Percentiles rank a stretch among this genome's conserved stretches.
These are phyloP conservation scores for Trigoniulus corallinus DNA, from an alignment of 1,140 invertebrate genomes.

Conservation along the genomic window DNA sequence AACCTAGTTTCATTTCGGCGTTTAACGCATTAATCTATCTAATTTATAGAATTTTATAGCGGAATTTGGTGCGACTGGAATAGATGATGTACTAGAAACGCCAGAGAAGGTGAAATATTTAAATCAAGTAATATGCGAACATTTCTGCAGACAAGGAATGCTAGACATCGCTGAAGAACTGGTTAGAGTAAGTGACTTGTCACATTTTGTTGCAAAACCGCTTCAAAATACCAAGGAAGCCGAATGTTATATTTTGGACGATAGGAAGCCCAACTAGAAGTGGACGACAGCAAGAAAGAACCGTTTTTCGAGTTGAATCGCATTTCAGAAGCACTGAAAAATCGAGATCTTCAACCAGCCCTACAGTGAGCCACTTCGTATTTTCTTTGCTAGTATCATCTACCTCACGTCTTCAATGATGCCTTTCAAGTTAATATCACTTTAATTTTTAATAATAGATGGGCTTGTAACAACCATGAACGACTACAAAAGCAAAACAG, in stretches of 20 bases:
- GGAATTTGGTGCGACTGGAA: slow-evolving; percentile 73
- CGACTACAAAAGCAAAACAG: slow-evolving; percentile 33
- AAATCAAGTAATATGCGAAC: slow-evolving; percentile 91
- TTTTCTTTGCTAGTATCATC: background rate
- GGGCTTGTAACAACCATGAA: slow-evolving; percentile 26
- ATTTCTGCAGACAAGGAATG: slow-evolving; percentile 86
- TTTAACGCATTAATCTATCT: slow-evolving; percentile 1
- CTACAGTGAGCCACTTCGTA: slow-evolving; percentile 32
- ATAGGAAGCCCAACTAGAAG: slow-evolving; percentile 52
- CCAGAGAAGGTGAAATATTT: slow-evolving; percentile 59
- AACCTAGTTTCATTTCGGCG: no score
- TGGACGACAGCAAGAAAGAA: slow-evolving; percentile 51
- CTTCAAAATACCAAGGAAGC: no score
- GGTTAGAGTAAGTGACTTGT: slow-evolving; percentile 31
- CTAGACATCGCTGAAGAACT: slow-evolving; percentile 73
- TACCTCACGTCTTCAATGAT: no score
- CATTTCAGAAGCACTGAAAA: slow-evolving; percentile 63
- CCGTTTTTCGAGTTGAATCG: slow-evolving; percentile 70
- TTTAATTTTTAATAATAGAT: slow-evolving; percentile 22
- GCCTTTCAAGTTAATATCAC: no score
- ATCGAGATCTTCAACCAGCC: slow-evolving; percentile 58
- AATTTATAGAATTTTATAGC: slow-evolving; percentile 61
- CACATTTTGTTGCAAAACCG: background rate
- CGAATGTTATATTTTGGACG: slow-evolving; percentile 6
- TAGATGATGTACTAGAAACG: slow-evolving; percentile 67